phyloP scores from a whole-genome alignment of 1,140 invertebrate species.

The Hyphantria cunea region DNA sequence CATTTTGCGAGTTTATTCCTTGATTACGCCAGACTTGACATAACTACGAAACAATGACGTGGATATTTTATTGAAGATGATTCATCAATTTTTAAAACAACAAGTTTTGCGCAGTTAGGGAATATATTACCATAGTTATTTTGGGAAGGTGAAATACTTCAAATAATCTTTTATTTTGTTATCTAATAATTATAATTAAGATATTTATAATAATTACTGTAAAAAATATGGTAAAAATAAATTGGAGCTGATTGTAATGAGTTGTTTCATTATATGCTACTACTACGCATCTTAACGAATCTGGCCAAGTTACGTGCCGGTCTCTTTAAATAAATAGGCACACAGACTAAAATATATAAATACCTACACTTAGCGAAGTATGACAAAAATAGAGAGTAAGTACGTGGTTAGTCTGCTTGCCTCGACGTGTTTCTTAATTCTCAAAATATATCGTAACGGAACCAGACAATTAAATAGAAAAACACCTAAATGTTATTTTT shows the following conservation, averaged over 20 bases:
- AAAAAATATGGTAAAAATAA: constrained; percentile 27
- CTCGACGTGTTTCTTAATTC: no score
- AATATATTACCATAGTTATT: constrained; percentile 7
- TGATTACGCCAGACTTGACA: constrained; percentile 27
- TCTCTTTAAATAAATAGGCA: no score
- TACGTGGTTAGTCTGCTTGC: no score
- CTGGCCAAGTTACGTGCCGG: no score
- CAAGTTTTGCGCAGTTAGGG: constrained; percentile 21
- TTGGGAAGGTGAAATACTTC: constrained; percentile 11
- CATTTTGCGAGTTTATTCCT: neutral
- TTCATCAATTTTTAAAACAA: constrained; percentile 11
- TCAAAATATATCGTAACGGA: no score
- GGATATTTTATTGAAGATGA: constrained; percentile 15
- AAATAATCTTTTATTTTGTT: constrained; percentile 20
- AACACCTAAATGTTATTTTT: no score
- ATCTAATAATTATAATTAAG: neutral
- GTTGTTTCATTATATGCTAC: constrained; percentile 11
- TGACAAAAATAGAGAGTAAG: no score
- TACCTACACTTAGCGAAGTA: no score
- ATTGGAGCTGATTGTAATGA: constrained; percentile 33
- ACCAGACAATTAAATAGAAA: no score
- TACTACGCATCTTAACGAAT: no score
- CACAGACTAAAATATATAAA: no score
- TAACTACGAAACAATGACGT: constrained; percentile 14
- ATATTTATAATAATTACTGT: constrained; percentile 35